Percentiles rank a stretch among this genome's conserved stretches.
These are phyloP conservation scores for Rhinophrynus dorsalis DNA, from an alignment of 2,797 vertebrate species.

Conservation along the genomic window DNA sequence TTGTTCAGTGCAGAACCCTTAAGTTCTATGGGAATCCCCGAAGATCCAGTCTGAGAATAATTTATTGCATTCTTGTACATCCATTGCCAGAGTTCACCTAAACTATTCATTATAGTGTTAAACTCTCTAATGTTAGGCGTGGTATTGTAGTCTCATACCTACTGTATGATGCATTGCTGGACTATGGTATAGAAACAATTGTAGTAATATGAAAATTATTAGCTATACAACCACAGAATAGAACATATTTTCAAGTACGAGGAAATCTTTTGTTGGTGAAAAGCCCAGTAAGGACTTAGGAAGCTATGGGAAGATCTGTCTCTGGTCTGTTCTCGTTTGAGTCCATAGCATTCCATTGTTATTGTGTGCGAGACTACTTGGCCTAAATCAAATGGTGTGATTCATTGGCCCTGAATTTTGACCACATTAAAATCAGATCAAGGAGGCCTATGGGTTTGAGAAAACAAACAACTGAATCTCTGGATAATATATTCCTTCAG, in stretches of 20 bases:
- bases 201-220: conserved; percentile 29
- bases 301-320: conserved; percentile 6
- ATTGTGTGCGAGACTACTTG: conserved; percentile 23
- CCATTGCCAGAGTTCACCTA: no score
- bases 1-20: no score
- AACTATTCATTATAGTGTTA: no score
- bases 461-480: conserved; percentile 32
- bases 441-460: conserved; percentile 23
- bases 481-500: neutral
- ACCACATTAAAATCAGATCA: conserved; percentile 35
- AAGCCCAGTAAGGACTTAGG: conserved; percentile 22
- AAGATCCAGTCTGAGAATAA: no score
- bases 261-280: conserved; percentile 22
- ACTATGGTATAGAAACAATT: neutral
- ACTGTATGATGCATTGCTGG: neutral
- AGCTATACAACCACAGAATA: conserved; percentile 28
- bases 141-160: no score
- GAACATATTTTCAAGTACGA: conserved; percentile 15
- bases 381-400: conserved; percentile 10
- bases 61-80: no score
- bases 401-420: conserved; percentile 24
- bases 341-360: conserved; percentile 28
- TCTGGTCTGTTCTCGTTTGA: conserved; percentile 3
- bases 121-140: no score
- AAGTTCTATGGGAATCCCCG: no score